Evolutionary conservation across 1,140 invertebrate genomes (phyloP).

Genomic region (honey bee (Apis mellifera)): Amel_HAv3.1 CM009935.2:10200001-10200500

Average conservation of each 20-base stretch:
- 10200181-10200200: slow-evolving; percentile 17
- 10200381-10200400: slow-evolving; percentile 57
- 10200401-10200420: slow-evolving; percentile 42
- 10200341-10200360: slow-evolving; percentile 39
- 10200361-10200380: slow-evolving; percentile 50
- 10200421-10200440: slow-evolving; percentile 37
- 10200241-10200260: slow-evolving; percentile 88
- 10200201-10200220: slow-evolving; percentile 80
- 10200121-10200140: background rate
- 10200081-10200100: background rate
- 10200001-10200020: slow-evolving; percentile 21
- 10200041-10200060: background rate
- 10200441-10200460: slow-evolving; percentile 14
- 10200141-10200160: slow-evolving; percentile 1
- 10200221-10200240: slow-evolving; percentile 86
- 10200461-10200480: slow-evolving; percentile 7
- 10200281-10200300: slow-evolving; percentile 37
- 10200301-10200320: slow-evolving; percentile 31
- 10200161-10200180: slow-evolving; percentile 14
- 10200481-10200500: slow-evolving; percentile 45
- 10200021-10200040: slow-evolving; percentile 10
- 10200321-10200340: slow-evolving; percentile 41
- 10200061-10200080: background rate
- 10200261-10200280: slow-evolving; percentile 70
- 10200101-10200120: background rate